A percentile compares a stretch with the other conserved stretches of the same genome.
phyloP scores from a whole-genome alignment of 1,140 invertebrate species.

The Zeugodacus cucurbitae region DNA sequence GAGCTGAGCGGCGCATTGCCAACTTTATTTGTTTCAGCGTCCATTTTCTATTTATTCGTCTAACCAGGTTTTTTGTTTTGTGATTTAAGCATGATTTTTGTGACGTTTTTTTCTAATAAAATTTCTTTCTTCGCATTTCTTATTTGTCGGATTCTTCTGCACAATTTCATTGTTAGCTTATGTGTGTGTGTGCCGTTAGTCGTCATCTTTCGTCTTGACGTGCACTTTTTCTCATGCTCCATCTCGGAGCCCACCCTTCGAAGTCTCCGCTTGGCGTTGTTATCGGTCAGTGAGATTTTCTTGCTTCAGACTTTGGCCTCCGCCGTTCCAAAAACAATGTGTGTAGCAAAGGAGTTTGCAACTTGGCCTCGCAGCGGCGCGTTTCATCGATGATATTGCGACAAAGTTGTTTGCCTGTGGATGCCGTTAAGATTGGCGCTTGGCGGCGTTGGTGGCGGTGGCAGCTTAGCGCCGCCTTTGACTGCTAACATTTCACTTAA shows the following conservation, averaged over 20 bases:
- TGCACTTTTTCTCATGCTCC: neutral
- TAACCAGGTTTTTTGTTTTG: neutral
- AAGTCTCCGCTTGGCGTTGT: neutral
- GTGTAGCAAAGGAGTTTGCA: neutral
- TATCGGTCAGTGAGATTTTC: neutral
- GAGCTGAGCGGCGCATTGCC: neutral
- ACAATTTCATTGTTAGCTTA: neutral
- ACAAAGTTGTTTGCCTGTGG: neutral
- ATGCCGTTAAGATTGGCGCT: neutral
- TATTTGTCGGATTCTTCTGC: neutral
- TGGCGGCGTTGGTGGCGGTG: neutral
- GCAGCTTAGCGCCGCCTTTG: neutral
- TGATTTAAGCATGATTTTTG: neutral
- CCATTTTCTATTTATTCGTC: neutral
- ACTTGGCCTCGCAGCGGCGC: neutral
- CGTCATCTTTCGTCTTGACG: neutral
- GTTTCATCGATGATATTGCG: neutral
- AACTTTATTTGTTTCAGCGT: slow-evolving; percentile 23
- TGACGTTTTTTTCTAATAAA: neutral
- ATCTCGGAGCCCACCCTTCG: neutral
- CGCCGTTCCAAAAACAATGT: neutral
- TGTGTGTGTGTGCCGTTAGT: neutral
- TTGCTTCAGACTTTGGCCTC: neutral
- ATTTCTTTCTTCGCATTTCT: slow-evolving; percentile 15
- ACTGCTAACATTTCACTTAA: neutral